Base-by-base conservation (phyloP, 2,888 invertebrate species). In the Patella depressa region DNA sequence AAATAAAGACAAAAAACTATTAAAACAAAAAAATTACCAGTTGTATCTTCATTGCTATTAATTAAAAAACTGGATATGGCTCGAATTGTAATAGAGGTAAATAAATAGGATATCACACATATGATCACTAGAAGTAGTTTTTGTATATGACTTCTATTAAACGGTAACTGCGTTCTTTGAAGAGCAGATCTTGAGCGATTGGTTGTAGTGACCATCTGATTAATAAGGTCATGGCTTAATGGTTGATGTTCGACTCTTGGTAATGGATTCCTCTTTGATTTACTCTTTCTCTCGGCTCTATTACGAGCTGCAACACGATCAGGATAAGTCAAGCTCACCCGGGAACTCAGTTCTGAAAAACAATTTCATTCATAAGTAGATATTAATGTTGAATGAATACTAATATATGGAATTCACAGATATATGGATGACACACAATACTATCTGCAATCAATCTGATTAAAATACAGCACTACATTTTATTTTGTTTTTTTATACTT, bases 211-310 rank as follows among this genome's bases (percentile, higher is more conserved):
- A 70, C 14, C 70, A 75, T 75, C 19, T 71, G 70, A 15, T 71
- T 70, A 19, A 75, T 71, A 57, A 70, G 53, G 29, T 53, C 70
- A 34, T 69, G 75, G 53, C 24, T 70, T 5, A 69, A 15, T 9
- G 75, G 75, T 4, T 19, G 55, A 34, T 34, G n/a, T 15, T 70
- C 53, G 9, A 75, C 34, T 53, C 75, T 70, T 3, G 75, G 75
- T 24, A 75, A 55, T 7, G 75, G 75, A 24, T 71, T 75, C 70
- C 71, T 70, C 53, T 75, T 75, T 29, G 75, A 70, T 71, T 54
- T 70, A 7, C 53, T 70, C 53, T 71, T 75, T 19, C 71, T 69
- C 54, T 75, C 75, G 3, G 29, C 54, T 14, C 75, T n/a, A 14
- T 70, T 71, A 24, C 75, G 69, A 19, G 53, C 55, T 34, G 54